phyloP scores from a whole-genome alignment of 2,888 invertebrate species.

The Troilus luridus region DNA sequence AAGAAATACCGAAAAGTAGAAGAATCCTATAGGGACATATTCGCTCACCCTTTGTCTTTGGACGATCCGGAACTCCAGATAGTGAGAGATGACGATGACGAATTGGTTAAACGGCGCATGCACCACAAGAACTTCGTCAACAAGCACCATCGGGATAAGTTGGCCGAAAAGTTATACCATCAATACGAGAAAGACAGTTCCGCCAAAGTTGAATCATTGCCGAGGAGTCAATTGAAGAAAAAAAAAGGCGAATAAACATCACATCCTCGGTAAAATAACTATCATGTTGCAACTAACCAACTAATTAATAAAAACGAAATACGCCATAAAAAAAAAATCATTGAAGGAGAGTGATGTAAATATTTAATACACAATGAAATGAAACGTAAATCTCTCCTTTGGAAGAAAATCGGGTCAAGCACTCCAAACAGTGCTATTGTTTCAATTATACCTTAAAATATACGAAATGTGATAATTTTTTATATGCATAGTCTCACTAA shows the following conservation, averaged over 20 bases:
- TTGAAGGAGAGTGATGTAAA: not conserved
- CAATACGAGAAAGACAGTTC: not conserved
- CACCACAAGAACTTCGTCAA: not conserved
- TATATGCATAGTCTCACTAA: too few species aligned
- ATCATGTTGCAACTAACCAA: not conserved
- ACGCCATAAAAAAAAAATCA: not conserved
- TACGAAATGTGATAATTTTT: too few species aligned
- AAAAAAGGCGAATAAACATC: not conserved
- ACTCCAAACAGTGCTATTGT: too few species aligned
- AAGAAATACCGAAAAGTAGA: not conserved
- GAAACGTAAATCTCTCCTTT: not conserved
- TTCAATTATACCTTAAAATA: too few species aligned
- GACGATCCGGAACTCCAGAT: conserved; percentile 51
- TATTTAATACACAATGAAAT: not conserved
- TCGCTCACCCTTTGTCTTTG: conserved; percentile 41
- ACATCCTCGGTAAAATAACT: not conserved
- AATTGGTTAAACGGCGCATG: not conserved
- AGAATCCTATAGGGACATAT: not conserved
- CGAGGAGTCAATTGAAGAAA: not conserved
- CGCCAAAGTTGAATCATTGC: not conserved
- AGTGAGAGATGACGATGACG: conserved; percentile 36
- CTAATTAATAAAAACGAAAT: not conserved
- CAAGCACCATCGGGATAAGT: not conserved
- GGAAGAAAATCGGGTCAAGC: too few species aligned
- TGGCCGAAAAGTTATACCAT: not conserved